Base-by-base conservation (phyloP, 2,797 vertebrate genomes). In the Petrocephalus sullivani region DNA sequence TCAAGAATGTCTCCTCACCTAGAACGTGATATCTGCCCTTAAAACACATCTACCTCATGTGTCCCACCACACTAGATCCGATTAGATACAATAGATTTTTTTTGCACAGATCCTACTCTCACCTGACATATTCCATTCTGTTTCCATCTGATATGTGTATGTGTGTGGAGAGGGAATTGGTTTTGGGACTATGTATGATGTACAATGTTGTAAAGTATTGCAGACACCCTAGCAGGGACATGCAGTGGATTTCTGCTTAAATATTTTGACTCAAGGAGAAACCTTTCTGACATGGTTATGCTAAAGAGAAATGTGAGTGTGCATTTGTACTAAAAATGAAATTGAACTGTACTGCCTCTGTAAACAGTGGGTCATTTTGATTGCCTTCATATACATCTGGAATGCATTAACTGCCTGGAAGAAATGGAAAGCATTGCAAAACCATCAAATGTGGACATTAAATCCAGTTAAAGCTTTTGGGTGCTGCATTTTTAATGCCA, bases 1-100 rank as follows among this genome's bases (percentile, higher is more conserved):
- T 84, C 83, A 90, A 87, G 85, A 90, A 90, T 61, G 88, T 89
- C 87, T 85, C 87, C 81, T 53, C 88, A 87, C 87, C 75, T 60
- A 71, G 89, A 83, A 89, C 60, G 58, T 89, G 82, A 90, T 88
- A 85, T 89, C 67, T 87, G 67, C 85, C 85, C 88, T 56, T 53
- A 82, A 56, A 37, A 67, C 57, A 87, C 58, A 56, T 28, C 78
- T 71, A 54, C 78, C 61, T 89, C 54, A 23, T 33, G 21, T 83
- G 64, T 28, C 49, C 81, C 37, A 6, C 75, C 28, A 87, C 12
- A 81, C 57, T 46, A 86, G 33, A 71, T 81, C 85, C 16, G 75
- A 60, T 60, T 78, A 28, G 28, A 28, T 28, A 28, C 28, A 28
- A 28, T 28, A 28, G 28, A 10, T 12, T 37, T 78, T 2, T 89